A percentile compares a stretch with the other conserved stretches of the same genome.
Conservation (phyloP, 1,140 invertebrate genomes). For the Magallana angulata region DNA sequence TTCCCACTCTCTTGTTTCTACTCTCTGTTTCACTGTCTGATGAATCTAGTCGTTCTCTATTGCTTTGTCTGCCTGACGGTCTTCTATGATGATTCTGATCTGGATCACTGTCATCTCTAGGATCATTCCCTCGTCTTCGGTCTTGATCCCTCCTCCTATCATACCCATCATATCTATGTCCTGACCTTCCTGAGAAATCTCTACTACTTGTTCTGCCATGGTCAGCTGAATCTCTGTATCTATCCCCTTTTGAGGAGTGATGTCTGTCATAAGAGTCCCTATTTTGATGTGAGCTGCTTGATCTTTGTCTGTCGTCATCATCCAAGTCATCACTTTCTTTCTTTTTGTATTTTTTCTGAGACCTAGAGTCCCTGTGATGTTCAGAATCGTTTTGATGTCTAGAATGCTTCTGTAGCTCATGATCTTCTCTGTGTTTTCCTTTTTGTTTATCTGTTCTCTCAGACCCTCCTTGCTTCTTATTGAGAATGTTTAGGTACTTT, state of each 20-base stretch:
- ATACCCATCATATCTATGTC: neutral
- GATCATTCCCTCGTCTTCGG: neutral
- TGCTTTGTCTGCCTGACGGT: neutral
- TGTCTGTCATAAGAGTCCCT: conserved; percentile 31
- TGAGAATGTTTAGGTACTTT: conserved; percentile 70
- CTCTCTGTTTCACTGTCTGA: neutral
- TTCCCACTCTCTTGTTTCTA: neutral
- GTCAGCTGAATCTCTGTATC: conserved; percentile 15
- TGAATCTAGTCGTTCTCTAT: conserved; percentile 17
- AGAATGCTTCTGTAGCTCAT: neutral
- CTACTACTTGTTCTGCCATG: neutral
- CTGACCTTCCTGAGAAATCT: neutral
- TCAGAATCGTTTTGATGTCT: conserved; percentile 33
- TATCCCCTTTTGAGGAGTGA: neutral
- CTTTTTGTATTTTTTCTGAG: conserved; percentile 20
- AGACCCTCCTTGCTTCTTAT: conserved; percentile 60
- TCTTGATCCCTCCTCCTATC: neutral
- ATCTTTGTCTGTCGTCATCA: neutral
- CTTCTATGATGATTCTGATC: conserved; percentile 11
- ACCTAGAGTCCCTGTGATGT: neutral
- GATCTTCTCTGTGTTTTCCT: conserved; percentile 49
- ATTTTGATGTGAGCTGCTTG: neutral
- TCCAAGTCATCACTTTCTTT: neutral
- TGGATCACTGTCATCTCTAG: neutral
- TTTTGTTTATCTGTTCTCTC: conserved; percentile 58